Evolutionary conservation across 2,113 vertebrate genomes (phyloP), one percentile per base, ranked within the genome.

Genomic region (Gobiocypris rarus): DNA sequence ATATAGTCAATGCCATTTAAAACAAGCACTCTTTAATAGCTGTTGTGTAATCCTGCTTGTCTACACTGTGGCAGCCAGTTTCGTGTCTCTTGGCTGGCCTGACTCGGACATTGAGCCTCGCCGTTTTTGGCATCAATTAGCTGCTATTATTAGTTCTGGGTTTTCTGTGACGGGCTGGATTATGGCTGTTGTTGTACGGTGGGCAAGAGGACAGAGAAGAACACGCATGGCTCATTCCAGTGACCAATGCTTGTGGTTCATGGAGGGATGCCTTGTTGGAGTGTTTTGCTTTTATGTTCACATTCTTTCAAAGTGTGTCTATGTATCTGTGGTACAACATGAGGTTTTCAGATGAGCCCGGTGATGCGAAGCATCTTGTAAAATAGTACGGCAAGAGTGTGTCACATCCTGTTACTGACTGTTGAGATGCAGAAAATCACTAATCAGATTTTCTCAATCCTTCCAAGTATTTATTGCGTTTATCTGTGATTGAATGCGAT

Each of bases 1-100:
- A 43, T 2, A 3, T 19, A 2, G 67, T n/a, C 19, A 86, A 82
- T 86, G 90, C 88, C 91, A 90, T 87, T 89, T 89, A 90, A 90
- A n/a, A n/a, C n/a, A n/a, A 92, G 89, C 89, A 83, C 58, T 89
- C 89, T 91, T 88, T 90, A 92, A 89, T 71, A 45, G 41, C 69
- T 90, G 83, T 92, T 90, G 90, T 90, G 90, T 91, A 92, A 93
- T 92, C 85, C 87, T 70, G 87, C 86, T 89, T 83, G 89, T 89
- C 87, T 89, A 89, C 86, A 86, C 75, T 89, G 86, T 88, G 89
- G 87, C 84, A 56, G 85, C 54, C 85, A 86, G 89, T 87, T 88
- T 85, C 86, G 84, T 78, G 89, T 90, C 90, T 89, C 88, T 86
- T 84, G 86, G 87, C 87, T 83, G 70, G 88, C 86, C 88, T 85